These are phyloP conservation scores for Oceanodroma tethys DNA, from an alignment of 2,113 vertebrate genomes.

Conservation along the genomic window DNA sequence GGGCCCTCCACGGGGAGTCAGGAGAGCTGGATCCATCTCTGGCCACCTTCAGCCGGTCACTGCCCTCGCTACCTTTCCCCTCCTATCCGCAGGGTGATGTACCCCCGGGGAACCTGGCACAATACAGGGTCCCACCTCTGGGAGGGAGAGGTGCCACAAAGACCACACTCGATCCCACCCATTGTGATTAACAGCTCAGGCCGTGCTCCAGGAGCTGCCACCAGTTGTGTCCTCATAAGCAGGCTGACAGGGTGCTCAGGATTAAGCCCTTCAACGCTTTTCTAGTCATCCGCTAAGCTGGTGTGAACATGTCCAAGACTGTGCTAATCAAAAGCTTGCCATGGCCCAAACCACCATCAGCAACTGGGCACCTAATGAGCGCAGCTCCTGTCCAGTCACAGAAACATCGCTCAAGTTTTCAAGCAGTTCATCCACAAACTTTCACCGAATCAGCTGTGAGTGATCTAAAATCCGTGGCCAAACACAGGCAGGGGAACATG, in stretches of 20 bases:
- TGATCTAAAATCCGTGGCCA: neutral
- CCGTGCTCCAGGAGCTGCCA: neutral
- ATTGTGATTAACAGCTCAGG: neutral
- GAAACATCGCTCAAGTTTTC: neutral
- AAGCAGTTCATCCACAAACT: neutral
- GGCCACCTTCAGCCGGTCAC: neutral
- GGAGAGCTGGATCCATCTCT: neutral
- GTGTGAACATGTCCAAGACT: neutral
- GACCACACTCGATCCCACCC: neutral
- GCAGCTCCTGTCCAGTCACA: neutral
- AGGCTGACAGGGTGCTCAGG: neutral
- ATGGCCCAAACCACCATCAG: neutral
- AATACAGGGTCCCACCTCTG: neutral
- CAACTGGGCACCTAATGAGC: neutral
- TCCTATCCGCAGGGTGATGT: neutral
- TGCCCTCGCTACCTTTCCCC: neutral
- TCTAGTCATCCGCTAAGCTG: neutral
- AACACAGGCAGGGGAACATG: neutral
- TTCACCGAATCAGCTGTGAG: neutral
- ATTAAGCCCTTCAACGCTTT: neutral
- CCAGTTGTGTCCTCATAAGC: neutral
- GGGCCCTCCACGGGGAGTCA: rapidly evolving
- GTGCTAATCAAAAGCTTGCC: neutral
- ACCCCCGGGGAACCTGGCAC: neutral
- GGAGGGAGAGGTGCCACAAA: neutral